Evolutionary conservation across 2,113 vertebrate genomes (phyloP), one percentile per base, ranked within the genome.

Genomic region (Urocitellus parryii): DNA sequence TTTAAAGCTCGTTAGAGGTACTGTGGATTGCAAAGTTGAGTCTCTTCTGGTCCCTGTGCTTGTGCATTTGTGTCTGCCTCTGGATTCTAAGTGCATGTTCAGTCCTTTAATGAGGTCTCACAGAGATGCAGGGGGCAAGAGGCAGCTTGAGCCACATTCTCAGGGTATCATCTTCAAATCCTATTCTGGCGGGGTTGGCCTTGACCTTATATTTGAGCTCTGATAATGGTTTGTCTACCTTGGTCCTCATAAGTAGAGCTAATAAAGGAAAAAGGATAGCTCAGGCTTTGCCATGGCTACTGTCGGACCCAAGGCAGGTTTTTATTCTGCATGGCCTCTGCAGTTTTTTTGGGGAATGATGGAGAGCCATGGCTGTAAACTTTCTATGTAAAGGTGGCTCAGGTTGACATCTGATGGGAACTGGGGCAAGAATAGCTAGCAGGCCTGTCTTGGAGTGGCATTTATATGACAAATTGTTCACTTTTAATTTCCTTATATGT

Each of bases 401-500:
- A 72, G 65, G 24, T 20, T 65, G 72, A 87, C 72, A 34, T 56
- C 56, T 56, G 29, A 32, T 84, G 72, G 70, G 78, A 87, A 48
- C 7, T 87, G 37, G 25, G 39, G 24, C 22, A 20, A 80, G 12
- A 29, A 6, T 37, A 42, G 4, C 32, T 56, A 29, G 37, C 37
- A 32, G 37, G 20, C 29, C 68, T 22, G 24, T 63, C 29, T 56
- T 37, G 12, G 76, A 83, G 53, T 27, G 68, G 16, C 10, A 32
- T 45, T 96, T 42, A 42, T 5, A 9, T n/a, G 53, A 53, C 4
- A 70, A 56, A 88, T 5, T 42, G 32, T 78, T 45, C 77, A 84
- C 39, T 91, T 83, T 93, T 39, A 87, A 56, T 96, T 63, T 93
- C 20, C n/a, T 88, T 83, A 29, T 42, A 10, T 39, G 8, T n/a